Evolutionary conservation across 2,113 vertebrate species (phyloP).

Genomic region (Grammomys surdaster): DNA sequence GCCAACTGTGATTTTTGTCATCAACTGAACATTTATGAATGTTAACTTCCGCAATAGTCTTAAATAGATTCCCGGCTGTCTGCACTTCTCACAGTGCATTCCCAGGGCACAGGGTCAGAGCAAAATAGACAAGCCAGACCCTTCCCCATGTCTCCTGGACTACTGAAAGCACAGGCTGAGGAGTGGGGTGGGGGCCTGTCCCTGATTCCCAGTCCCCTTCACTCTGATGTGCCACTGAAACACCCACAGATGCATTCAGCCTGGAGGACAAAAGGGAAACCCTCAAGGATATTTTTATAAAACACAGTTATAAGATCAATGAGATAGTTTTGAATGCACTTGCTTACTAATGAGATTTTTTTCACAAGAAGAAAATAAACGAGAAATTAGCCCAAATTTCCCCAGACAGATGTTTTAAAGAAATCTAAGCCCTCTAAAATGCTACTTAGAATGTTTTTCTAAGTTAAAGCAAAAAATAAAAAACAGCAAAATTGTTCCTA

Average conservation of each 20-base stretch:
- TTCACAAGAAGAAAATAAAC: conserved; percentile 67
- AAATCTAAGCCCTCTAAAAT: conserved; percentile 66
- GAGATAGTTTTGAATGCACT: conserved; percentile 60
- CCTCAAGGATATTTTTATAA: conserved; percentile 59
- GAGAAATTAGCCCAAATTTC: conserved; percentile 75
- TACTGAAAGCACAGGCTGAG: background rate
- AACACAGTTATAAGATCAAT: conserved; percentile 68
- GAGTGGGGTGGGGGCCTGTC: background rate
- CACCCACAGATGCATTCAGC: background rate
- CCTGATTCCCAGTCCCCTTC: background rate
- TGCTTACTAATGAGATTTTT: conserved; percentile 69
- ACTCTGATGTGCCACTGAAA: background rate
- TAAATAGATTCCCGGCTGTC: conserved; percentile 16
- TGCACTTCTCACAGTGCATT: conserved; percentile 2
- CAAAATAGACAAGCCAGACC: background rate
- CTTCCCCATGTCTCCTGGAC: background rate
- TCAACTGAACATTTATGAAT: conserved; percentile 10
- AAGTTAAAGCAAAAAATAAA: conserved; percentile 55
- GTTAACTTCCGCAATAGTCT: conserved; percentile 15
- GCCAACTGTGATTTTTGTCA: conserved; percentile 23
- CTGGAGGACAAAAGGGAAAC: conserved; percentile 4
- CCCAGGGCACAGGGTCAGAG: conserved; percentile 40
- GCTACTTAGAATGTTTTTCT: conserved; percentile 67
- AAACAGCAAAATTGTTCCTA: conserved; percentile 71
- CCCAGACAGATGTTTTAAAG: conserved; percentile 74